These are phyloP conservation scores for Ectemnius lituratus DNA, from an alignment of 2,888 invertebrate species.

Conservation along the genomic window DNA sequence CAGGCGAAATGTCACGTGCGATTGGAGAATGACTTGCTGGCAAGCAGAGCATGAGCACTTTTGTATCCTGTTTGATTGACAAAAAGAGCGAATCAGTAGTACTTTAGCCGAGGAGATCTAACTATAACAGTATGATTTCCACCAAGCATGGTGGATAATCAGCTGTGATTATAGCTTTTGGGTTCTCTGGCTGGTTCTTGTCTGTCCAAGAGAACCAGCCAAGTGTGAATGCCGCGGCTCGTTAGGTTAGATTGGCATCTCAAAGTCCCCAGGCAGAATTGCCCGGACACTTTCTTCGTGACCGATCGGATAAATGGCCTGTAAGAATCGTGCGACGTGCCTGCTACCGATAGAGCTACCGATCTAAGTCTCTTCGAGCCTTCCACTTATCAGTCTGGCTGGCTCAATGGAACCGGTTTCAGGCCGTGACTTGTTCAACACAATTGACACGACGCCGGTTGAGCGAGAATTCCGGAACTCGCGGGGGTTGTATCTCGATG, in stretches of 20 bases:
- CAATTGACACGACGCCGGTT: conserved; percentile 8
- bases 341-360: conserved; percentile 36
- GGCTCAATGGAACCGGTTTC: conserved; percentile 47
- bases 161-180: too few species aligned
- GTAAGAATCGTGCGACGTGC: conserved; percentile 19
- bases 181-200: too few species aligned
- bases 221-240: too few species aligned
- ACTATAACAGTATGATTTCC: too few species aligned
- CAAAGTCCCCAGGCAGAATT: background rate
- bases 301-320: conserved; percentile 33
- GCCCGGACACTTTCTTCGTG: conserved; percentile 6
- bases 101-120: too few species aligned
- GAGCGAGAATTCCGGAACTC: conserved; percentile 11
- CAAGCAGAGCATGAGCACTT: too few species aligned
- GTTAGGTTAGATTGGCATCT: background rate
- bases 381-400: conserved; percentile 34
- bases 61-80: too few species aligned
- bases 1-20: too few species aligned
- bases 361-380: conserved; percentile 10
- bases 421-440: conserved; percentile 13
- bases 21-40: too few species aligned
- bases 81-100: too few species aligned
- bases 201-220: too few species aligned
- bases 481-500: background rate
- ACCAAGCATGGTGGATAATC: too few species aligned